Evolutionary conservation across 1,140 invertebrate genomes (phyloP), one percentile per base, ranked within the genome.

Genomic region (Branchinecta lynchi): DNA sequence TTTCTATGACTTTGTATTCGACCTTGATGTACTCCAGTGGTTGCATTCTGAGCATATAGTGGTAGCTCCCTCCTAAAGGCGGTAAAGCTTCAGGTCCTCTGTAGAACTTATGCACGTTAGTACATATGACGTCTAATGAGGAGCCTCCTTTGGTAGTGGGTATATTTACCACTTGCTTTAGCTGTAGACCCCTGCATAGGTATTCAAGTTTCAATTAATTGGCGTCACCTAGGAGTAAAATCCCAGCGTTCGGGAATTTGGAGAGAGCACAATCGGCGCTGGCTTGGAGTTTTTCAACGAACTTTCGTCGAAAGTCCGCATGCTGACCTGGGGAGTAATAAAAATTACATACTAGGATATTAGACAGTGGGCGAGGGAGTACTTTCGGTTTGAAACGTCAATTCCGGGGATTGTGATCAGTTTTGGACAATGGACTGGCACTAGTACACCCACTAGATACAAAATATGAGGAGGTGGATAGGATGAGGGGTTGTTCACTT

Each of bases 101-200:
- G 46, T 51, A 51, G 46, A 51, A 51, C n/a, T 51, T 51, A 51
- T 51, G 46, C 46, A 51, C 46, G n/a, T 51, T 51, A 51, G 46
- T 51, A 51, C 46, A 51, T 9, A 51, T 51, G 46, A 51, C 46
- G n/a, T 51, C 46, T 51, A 51, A 51, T n/a, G n/a, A n/a, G n/a
- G n/a, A n/a, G n/a, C n/a, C n/a, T n/a, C n/a, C n/a, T n/a, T n/a
- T n/a, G n/a, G n/a, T n/a, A n/a, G n/a, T n/a, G n/a, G n/a, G n/a
- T n/a, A n/a, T n/a, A n/a, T n/a, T n/a, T n/a, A n/a, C n/a, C n/a
- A n/a, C n/a, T n/a, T n/a, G n/a, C n/a, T n/a, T n/a, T n/a, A n/a
- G n/a, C n/a, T n/a, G n/a, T n/a, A n/a, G n/a, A n/a, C n/a, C n/a
- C n/a, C n/a, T n/a, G n/a, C n/a, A n/a, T n/a, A n/a, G n/a, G n/a